phyloP scores from a whole-genome alignment of 2,113 vertebrate species.

The Etia nguti region DNA sequence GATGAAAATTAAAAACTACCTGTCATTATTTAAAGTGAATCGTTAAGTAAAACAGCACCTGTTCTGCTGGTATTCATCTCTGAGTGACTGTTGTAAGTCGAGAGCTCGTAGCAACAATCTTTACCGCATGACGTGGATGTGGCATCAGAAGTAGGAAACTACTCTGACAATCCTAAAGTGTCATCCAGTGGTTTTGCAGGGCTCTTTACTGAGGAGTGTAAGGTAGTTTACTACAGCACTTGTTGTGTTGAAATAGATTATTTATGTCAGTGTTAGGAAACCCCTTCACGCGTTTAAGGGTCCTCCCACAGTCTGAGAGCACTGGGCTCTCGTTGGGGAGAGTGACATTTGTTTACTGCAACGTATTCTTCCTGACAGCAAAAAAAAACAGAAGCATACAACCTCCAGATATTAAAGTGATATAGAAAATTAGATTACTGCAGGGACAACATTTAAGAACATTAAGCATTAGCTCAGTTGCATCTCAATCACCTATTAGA shows the following conservation, averaged over 20 bases:
- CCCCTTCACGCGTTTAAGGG: conserved; percentile 29
- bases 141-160: not conserved
- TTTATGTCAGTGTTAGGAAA: conserved; percentile 33
- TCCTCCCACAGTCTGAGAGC: conserved; percentile 5
- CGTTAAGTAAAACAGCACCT: not conserved
- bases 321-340: not conserved
- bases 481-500: not conserved
- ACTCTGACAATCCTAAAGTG: not conserved
- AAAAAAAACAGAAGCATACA: not conserved
- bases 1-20: not conserved
- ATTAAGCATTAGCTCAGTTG: not conserved
- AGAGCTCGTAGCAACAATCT: not conserved
- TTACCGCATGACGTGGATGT: not conserved
- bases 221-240: conserved; percentile 3
- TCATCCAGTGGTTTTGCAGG: not conserved
- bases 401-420: not conserved
- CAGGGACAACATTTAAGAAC: not conserved
- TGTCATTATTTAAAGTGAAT: not conserved
- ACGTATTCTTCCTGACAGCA: not conserved
- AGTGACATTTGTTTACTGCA: not conserved
- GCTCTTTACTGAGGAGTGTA: not conserved
- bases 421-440: not conserved
- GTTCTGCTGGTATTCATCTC: not conserved
- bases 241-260: conserved; percentile 28
- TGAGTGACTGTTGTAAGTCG: not conserved